These are phyloP conservation scores for Lasioglossum zephyrum DNA, from an alignment of 2,888 invertebrate genomes.

Conservation along the genomic window DNA sequence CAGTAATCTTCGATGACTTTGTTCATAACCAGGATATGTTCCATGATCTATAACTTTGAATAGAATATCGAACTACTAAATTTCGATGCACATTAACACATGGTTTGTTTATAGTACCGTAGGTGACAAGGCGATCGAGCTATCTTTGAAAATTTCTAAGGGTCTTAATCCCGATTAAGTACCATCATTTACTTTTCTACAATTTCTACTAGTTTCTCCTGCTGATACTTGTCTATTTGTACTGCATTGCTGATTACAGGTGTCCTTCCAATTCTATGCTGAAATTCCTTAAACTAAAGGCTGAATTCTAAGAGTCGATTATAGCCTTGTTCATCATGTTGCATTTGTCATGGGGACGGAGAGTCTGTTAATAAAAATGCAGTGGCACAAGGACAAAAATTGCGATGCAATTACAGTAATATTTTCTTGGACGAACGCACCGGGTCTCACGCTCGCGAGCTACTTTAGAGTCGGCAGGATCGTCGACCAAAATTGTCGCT, in stretches of 20 bases:
- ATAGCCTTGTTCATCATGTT: neutral
- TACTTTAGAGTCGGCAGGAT: conserved; percentile 10
- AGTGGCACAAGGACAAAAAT: neutral
- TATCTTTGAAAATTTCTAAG: neutral
- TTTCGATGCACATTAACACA: neutral
- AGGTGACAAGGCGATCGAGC: neutral
- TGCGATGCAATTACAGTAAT: conserved; percentile 2
- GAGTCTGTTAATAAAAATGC: neutral
- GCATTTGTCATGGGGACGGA: neutral
- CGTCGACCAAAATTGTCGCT: conserved; percentile 12
- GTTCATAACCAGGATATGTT: neutral
- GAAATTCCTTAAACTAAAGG: neutral
- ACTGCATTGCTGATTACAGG: neutral
- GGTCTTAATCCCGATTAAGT: neutral
- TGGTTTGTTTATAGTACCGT: neutral
- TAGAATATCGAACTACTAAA: neutral
- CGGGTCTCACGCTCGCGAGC: neutral
- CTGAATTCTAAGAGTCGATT: neutral
- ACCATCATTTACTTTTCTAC: neutral
- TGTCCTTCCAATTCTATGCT: neutral
- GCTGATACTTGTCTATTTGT: neutral
- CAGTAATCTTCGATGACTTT: neutral
- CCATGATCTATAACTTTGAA: neutral
- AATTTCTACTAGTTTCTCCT: neutral
- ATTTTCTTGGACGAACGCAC: neutral